These are phyloP conservation scores for Momotus momota DNA, from an alignment of 2,797 vertebrate genomes.

Conservation along the genomic window DNA sequence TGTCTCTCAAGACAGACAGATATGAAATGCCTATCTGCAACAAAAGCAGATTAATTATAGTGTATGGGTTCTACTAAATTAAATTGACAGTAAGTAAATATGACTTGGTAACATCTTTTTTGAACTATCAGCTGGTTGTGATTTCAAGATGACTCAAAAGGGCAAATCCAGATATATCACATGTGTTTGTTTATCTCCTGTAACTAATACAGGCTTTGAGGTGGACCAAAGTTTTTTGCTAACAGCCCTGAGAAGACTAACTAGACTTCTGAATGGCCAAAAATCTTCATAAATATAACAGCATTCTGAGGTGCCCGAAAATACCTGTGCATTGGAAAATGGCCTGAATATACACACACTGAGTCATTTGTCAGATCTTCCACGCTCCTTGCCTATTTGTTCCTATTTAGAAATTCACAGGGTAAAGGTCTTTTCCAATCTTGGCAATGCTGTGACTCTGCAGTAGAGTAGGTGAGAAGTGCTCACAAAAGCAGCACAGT, in stretches of 20 bases:
- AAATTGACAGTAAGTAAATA: not conserved
- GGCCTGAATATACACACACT: not conserved
- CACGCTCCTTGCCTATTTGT: not conserved
- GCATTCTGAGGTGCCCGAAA: not conserved
- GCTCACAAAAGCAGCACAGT: not conserved
- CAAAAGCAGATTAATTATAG: not conserved
- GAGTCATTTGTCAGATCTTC: not conserved
- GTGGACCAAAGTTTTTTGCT: not conserved
- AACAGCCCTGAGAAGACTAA: not conserved
- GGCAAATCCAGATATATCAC: not conserved
- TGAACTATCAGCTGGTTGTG: not conserved
- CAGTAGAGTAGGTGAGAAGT: not conserved
- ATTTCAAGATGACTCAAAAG: not conserved
- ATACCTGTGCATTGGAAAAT: not conserved
- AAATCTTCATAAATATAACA: not conserved
- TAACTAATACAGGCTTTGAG: not conserved
- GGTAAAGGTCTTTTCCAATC: not conserved
- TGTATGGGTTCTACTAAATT: not conserved
- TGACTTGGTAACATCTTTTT: not conserved
- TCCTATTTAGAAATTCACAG: not conserved
- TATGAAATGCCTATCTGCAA: not conserved
- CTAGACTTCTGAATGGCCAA: not conserved
- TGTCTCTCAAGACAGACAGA: not conserved
- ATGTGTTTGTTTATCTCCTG: not conserved
- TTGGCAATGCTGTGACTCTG: not conserved